These are phyloP conservation scores for Euwallacea fornicatus DNA, from an alignment of 1,140 invertebrate species.

Conservation along the genomic window DNA sequence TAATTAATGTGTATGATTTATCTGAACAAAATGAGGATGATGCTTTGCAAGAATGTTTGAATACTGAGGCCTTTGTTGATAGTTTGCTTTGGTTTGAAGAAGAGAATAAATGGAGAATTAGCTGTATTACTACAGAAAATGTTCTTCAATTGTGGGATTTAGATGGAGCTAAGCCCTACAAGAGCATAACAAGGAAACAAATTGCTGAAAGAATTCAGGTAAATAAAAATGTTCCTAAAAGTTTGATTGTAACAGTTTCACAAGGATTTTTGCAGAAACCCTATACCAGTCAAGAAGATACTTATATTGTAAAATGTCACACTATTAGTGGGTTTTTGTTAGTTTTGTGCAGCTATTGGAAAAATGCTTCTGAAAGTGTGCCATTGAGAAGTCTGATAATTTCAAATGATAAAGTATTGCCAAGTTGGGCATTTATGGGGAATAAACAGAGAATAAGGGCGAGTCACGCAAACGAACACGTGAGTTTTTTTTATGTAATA, in stretches of 20 bases:
- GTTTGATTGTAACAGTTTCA: conserved; percentile 27
- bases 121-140: conserved; percentile 71
- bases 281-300: conserved; percentile 56
- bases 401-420: conserved; percentile 57
- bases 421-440: conserved; percentile 58
- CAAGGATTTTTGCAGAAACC: conserved; percentile 54
- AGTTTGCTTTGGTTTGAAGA: conserved; percentile 58
- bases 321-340: conserved; percentile 55
- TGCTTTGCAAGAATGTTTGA: conserved; percentile 77
- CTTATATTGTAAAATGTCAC: conserved; percentile 67
- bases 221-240: conserved; percentile 11
- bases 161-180: conserved; percentile 48
- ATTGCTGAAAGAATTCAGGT: conserved; percentile 42
- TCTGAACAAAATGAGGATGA: conserved; percentile 75
- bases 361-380: conserved; percentile 57
- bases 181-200: conserved; percentile 50
- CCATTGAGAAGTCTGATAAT: conserved; percentile 59
- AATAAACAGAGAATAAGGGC: conserved; percentile 71
- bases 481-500: conserved; percentile 48
- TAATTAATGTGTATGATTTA: conserved; percentile 85
- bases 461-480: conserved; percentile 64
- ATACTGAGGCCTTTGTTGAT: conserved; percentile 80
- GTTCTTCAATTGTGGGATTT: conserved; percentile 71
- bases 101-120: conserved; percentile 57
- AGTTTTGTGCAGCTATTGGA: conserved; percentile 63